Percentiles rank a stretch among this genome's conserved stretches.
phyloP scores from a whole-genome alignment of 2,797 vertebrate genomes.

The Margarornis squamiger region DNA sequence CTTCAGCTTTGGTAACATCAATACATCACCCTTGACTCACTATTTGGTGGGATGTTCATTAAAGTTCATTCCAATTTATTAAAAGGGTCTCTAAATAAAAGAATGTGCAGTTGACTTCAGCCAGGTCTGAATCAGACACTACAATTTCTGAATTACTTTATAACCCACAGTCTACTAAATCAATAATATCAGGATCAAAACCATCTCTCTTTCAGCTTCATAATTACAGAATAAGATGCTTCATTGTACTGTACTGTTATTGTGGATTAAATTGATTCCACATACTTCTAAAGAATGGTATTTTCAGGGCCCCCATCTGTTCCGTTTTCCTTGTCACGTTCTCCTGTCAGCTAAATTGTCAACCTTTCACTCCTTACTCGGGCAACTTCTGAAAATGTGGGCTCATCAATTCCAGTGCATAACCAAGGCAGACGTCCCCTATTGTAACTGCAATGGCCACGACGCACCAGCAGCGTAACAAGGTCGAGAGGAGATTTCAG shows the following conservation, averaged over 20 bases:
- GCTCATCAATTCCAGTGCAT: background rate
- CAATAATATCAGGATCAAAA: slow-evolving; percentile 53
- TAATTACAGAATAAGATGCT: slow-evolving; percentile 47
- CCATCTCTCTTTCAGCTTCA: slow-evolving; percentile 14
- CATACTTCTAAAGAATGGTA: slow-evolving; percentile 7
- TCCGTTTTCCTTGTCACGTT: background rate
- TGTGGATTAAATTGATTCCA: slow-evolving; percentile 58
- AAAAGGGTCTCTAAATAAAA: slow-evolving; percentile 6
- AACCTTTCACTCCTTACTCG: slow-evolving; percentile 24
- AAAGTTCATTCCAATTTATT: slow-evolving; percentile 47
- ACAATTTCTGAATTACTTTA: slow-evolving; percentile 50
- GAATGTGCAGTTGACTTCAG: background rate
- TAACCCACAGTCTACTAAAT: slow-evolving; percentile 34
- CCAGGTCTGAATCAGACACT: background rate
- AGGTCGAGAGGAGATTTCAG: background rate
- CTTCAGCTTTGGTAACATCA: background rate
- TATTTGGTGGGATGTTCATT: slow-evolving; percentile 6
- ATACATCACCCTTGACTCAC: background rate
- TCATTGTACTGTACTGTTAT: slow-evolving; percentile 30
- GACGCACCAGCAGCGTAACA: rapidly evolving
- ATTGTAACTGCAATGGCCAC: background rate
- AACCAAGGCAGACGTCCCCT: background rate
- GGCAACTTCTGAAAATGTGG: slow-evolving; percentile 15
- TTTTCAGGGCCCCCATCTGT: slow-evolving; percentile 48
- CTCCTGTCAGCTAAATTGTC: slow-evolving; percentile 43